Evolutionary conservation across 23 tunicate species (phyloP).

Genomic region (Corella eumyota): DNA sequence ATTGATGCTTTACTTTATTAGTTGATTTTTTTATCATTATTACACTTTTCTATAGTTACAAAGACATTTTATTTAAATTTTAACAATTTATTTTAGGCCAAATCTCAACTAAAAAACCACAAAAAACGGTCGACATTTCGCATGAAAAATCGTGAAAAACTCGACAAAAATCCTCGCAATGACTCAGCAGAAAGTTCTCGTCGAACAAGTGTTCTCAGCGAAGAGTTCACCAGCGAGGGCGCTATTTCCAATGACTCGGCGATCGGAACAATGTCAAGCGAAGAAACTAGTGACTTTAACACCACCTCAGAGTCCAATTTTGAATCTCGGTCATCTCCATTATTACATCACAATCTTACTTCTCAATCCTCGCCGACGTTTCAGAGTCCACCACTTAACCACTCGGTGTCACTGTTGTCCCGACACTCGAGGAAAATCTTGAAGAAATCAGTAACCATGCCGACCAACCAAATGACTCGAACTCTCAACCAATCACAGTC

Average conservation of each 20-base stretch:
- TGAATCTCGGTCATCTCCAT: no score
- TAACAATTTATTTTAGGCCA: conserved; percentile 2
- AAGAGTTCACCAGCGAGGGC: no score
- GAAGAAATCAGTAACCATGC: conserved; percentile 53
- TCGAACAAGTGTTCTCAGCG: neutral
- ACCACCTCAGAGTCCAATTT: no score
- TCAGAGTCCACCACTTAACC: no score
- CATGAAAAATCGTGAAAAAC: conserved; percentile 37
- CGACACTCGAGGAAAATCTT: conserved; percentile 49
- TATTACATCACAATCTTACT: no score
- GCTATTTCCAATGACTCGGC: neutral
- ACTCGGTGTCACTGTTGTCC: neutral
- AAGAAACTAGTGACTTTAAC: no score
- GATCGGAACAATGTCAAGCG: neutral
- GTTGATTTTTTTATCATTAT: neutral
- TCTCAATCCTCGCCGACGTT: no score
- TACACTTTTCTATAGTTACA: neutral
- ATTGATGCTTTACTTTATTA: no score
- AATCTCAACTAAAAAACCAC: conserved; percentile 16
- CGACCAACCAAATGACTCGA: conserved; percentile 19
- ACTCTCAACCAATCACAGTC: conserved; percentile 29
- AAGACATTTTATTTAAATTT: neutral
- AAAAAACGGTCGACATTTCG: conserved; percentile 14
- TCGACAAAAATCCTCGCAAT: conserved; percentile 11
- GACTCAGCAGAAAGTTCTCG: neutral